Evolutionary conservation across 2,797 vertebrate species (phyloP).

Genomic region (Galago senegalensis): DNA sequence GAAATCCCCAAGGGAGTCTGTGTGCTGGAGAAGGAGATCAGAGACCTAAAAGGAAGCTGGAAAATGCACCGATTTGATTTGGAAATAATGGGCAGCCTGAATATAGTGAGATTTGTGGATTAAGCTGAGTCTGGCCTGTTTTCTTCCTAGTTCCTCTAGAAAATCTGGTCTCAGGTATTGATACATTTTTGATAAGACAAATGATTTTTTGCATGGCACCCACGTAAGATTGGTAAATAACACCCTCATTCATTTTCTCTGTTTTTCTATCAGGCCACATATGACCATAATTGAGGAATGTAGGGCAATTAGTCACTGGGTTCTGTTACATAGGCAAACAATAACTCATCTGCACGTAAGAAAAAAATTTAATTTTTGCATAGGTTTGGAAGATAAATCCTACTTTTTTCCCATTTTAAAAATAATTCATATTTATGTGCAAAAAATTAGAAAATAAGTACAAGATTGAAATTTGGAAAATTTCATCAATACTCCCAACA

Average conservation of each 20-base stretch:
- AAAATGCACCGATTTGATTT: conserved; percentile 65
- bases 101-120: background rate
- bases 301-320: background rate
- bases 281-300: background rate
- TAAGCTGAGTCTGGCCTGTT: background rate
- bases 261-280: background rate
- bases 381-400: background rate
- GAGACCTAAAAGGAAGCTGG: conserved; percentile 69
- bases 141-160: conserved; percentile 19
- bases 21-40: conserved; percentile 71
- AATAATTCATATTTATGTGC: conserved; percentile 1
- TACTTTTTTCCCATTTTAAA: background rate
- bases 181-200: background rate
- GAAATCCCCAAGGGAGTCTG: conserved; percentile 73
- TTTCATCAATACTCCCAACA: background rate
- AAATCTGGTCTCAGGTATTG: background rate
- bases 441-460: conserved; percentile 47
- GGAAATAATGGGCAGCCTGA: conserved; percentile 44
- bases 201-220: background rate
- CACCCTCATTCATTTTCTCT: background rate
- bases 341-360: background rate
- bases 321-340: background rate
- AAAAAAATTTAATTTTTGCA: background rate
- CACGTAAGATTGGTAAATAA: background rate
- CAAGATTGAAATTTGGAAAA: conserved; percentile 24